Evolutionary conservation across 2,113 vertebrate species (phyloP).

Genomic region (Aspiorhynchus laticeps): DNA sequence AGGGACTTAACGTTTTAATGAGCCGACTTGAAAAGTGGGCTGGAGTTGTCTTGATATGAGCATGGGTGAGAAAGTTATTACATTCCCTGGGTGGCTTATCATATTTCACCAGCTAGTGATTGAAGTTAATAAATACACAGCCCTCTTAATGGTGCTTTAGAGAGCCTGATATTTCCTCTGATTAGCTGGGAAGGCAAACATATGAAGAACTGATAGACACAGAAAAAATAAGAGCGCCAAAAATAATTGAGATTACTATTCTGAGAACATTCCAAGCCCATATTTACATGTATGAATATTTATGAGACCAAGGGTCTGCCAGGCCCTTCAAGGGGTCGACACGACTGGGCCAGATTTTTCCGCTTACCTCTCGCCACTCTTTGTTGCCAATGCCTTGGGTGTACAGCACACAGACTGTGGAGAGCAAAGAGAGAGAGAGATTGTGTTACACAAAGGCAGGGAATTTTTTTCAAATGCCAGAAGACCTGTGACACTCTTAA

Average conservation of each 20-base stretch:
- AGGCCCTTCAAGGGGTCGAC: neutral
- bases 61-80: neutral
- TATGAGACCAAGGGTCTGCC: conserved; percentile 31
- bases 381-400: conserved; percentile 94
- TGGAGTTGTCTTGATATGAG: neutral
- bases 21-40: conserved; percentile 45
- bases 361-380: conserved; percentile 98
- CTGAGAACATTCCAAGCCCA: conserved; percentile 42
- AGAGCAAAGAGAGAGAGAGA: conserved; percentile 5
- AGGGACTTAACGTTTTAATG: conserved; percentile 14
- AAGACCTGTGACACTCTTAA: conserved; percentile 5
- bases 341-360: neutral
- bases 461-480: neutral
- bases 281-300: conserved; percentile 69
- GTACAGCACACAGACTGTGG: conserved; percentile 95
- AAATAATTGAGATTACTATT: conserved; percentile 61
- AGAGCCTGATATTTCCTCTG: conserved; percentile 61
- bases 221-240: conserved; percentile 10
- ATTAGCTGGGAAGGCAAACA: conserved; percentile 57
- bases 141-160: conserved; percentile 9
- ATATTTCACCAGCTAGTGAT: conserved; percentile 16
- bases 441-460: conserved; percentile 8
- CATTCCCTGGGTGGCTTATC: neutral
- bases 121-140: conserved; percentile 16
- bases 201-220: conserved; percentile 15